phyloP scores from a whole-genome alignment of 2,797 vertebrate species.

The Helarctos malayanus region DNA sequence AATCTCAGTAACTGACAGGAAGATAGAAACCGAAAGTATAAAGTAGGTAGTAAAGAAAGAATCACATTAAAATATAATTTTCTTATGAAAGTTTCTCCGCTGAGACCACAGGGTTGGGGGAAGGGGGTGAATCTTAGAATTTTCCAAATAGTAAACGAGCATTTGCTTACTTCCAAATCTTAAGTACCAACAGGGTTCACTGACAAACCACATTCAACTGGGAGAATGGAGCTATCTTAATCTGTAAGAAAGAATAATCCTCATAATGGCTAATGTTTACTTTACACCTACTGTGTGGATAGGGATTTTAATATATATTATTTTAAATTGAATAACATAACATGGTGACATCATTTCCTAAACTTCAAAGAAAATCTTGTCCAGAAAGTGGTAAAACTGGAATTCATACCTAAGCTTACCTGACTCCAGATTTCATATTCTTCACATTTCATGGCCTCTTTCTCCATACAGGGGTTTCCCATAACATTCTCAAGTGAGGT shows the following conservation, averaged over 20 bases:
- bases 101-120: not conserved
- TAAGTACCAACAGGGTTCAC: not conserved
- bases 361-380: slow-evolving; percentile 29
- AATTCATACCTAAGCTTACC: not conserved
- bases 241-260: not conserved
- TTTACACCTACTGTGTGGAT: not conserved
- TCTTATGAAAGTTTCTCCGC: not conserved
- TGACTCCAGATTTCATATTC: not conserved
- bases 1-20: not conserved
- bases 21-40: not conserved
- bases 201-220: not conserved
- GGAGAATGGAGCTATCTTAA: not conserved
- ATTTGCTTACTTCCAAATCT: not conserved
- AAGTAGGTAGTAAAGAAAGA: not conserved
- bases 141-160: not conserved
- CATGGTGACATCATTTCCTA: not conserved
- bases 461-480: not conserved
- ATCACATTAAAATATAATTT: not conserved
- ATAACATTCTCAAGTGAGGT: not conserved
- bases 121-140: not conserved
- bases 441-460: not conserved
- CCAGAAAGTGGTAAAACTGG: not conserved
- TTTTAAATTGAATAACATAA: not conserved
- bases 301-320: not conserved
- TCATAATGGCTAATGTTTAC: not conserved